Base-by-base conservation (phyloP, 2,797 vertebrate genomes). In the Ibycter americanus region DNA sequence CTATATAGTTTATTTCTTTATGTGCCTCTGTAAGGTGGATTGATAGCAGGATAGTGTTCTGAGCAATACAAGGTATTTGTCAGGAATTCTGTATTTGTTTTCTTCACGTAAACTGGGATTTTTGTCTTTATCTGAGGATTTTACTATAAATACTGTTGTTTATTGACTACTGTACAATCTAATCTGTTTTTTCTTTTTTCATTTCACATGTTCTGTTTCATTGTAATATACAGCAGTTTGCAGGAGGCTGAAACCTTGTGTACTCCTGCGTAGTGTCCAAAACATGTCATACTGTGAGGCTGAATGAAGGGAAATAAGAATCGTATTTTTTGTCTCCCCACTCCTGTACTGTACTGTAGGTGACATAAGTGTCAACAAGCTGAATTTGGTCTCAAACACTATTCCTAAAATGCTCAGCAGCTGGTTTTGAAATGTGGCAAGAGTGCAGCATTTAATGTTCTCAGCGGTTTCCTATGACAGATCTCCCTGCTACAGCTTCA, bases 321-420 rank as follows among this genome's bases (percentile, higher is more conserved):
- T 36, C 5, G 4, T 8, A 1, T 22, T 49, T 8, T 56, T 56
- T 63, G 19, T 42, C 1, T 17, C 46, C 2, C 15, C 2, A 9
- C 6, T 40, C 70, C 10, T 54, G 0, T 68, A 9, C 78, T 73
- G 19, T 40, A 13, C 12, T 49, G 11, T 71, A 29, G 44, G 29
- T 92, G 49, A 49, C n/a, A 7, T 9, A 70, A 23, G 26, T 67
- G 54, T 54, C 32, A 82, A 38, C 23, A 93, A 81, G 32, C 26
- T 68, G 36, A 71, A 59, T 89, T 81, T 83, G 27, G n/a, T 79
- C 76, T 67, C 42, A 54, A 44, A 16, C 16, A 36, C 22, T 47
- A 55, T 49, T 51, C 42, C 44, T 34, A n/a, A 84, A 78, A 38
- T 77, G n/a, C 44, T 78, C 6, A 1, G 29, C 15, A 49, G 4